Base-by-base conservation (phyloP, 1,140 invertebrate species). In the Rhynchophorus ferrugineus region DNA sequence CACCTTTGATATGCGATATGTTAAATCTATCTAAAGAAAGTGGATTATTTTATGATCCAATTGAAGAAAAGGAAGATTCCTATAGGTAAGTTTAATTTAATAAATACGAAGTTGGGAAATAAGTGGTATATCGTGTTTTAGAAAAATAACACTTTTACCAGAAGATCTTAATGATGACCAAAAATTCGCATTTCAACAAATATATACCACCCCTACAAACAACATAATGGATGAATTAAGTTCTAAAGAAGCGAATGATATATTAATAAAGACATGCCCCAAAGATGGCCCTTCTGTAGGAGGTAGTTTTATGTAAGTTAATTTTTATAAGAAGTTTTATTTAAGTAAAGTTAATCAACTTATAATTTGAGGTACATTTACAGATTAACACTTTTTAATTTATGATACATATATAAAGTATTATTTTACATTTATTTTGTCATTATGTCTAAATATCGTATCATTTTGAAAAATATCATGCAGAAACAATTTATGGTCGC, bases 241-340 rank as follows among this genome's bases (percentile, higher is more conserved):
- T 53, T 62, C 73, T 13, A 79, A 79, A 49, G 86, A 90, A 72
- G 88, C 87, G 1, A 89, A 90, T 68, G 82, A 88, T 61, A 84
- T 91, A 58, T 71, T 91, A 42, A 74, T 90, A 7, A 78, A 82
- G 60, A 81, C 86, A 16, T 85, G 83, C 50, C 82, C 84, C 1
- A 79, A 78, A 47, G 63, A 66, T 45, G 21, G 61, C 22, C 38
- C 36, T 6, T 16, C 36, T 17, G n/a, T n/a, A n/a, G n/a, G n/a
- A n/a, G n/a, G 18, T 13, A 17, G 36, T 5, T 29, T 51, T 0
- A 47, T 47, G 22, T 55, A 34, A 24, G 48, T 44, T 3, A 2
- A 21, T 36, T 7, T 6, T 9, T n/a, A n/a, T n/a, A n/a, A n/a
- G n/a, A n/a, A n/a, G n/a, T n/a, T n/a, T n/a, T n/a, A n/a, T n/a